Conservation (phyloP, 1,140 invertebrate species). For the Phenacoccus solenopsis region DNA sequence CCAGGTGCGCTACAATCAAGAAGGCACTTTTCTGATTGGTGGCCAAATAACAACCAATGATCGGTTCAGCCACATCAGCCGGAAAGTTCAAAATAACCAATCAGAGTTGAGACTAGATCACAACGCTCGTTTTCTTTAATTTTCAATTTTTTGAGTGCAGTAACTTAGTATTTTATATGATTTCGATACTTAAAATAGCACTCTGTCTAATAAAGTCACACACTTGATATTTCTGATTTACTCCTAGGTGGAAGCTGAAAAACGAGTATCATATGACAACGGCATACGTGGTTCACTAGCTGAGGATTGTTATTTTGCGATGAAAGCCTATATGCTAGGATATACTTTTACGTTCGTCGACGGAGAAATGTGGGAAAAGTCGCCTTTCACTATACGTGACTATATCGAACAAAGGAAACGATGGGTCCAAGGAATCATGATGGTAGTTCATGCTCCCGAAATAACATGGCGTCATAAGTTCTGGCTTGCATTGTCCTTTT, state of each 20-base stretch:
- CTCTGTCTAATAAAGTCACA: too few species aligned
- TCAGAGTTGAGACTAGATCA: too few species aligned
- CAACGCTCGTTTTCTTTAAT: too few species aligned
- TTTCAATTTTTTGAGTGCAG: too few species aligned
- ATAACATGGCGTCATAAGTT: slow-evolving; percentile 74
- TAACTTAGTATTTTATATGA: too few species aligned
- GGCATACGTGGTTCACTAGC: slow-evolving; percentile 89
- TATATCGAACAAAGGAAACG: slow-evolving; percentile 91
- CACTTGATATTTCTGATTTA: too few species aligned
- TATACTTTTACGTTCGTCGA: slow-evolving; percentile 86
- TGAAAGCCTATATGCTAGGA: slow-evolving; percentile 75
- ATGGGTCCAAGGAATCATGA: slow-evolving; percentile 90
- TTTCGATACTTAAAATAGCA: too few species aligned
- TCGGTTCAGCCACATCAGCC: too few species aligned
- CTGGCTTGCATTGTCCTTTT: slow-evolving; percentile 75
- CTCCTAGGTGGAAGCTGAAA: slow-evolving; percentile 71
- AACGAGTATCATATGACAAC: slow-evolving; percentile 86
- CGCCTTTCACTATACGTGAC: slow-evolving; percentile 86
- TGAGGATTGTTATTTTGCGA: slow-evolving; percentile 93
- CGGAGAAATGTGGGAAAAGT: slow-evolving; percentile 97
- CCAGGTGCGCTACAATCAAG: too few species aligned
- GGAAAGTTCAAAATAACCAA: too few species aligned
- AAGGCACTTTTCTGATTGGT: too few species aligned
- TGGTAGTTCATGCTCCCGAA: slow-evolving; percentile 79
- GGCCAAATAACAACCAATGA: too few species aligned